Percentiles rank a stretch among this genome's conserved stretches.
Evolutionary conservation across 2,797 vertebrate species (phyloP).

Genomic region (Philypnodon macrostomus): DNA sequence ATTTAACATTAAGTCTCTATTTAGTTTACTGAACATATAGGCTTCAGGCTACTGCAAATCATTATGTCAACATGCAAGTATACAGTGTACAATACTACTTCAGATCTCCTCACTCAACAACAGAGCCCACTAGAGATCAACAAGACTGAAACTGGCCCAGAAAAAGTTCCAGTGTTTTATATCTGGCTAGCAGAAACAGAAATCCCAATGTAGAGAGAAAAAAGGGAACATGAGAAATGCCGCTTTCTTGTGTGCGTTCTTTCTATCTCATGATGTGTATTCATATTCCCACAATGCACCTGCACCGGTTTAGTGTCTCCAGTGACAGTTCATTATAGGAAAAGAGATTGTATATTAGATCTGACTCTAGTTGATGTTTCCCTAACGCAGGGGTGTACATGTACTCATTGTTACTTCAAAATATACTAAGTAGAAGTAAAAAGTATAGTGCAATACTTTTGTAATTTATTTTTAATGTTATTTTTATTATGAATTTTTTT

Average conservation of each 20-base stretch:
- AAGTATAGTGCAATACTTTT: no score
- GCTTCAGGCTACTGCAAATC: no score
- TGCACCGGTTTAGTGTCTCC: constrained; percentile 18
- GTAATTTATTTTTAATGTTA: no score
- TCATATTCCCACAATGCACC: constrained; percentile 37
- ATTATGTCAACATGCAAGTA: neutral
- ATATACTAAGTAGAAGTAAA: no score
- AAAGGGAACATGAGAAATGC: constrained; percentile 61
- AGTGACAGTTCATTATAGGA: constrained; percentile 40
- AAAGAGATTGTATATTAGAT: constrained; percentile 28
- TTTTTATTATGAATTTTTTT: no score
- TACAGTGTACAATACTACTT: constrained; percentile 13
- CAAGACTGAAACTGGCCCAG: constrained; percentile 44
- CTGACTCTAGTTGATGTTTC: constrained; percentile 13
- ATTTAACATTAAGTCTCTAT: no score
- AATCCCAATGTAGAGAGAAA: constrained; percentile 42
- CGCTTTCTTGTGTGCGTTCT: no score
- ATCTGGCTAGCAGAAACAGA: constrained; percentile 50
- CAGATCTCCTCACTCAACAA: no score
- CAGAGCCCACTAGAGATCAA: constrained; percentile 47
- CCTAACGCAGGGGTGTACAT: no score
- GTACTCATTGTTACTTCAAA: no score
- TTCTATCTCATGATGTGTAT: constrained; percentile 43
- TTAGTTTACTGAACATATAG: no score
- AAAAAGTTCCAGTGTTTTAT: constrained; percentile 60